A percentile compares a stretch with the other conserved stretches of the same genome.
These are phyloP conservation scores for Ammodytes dubius DNA, from an alignment of 2,113 vertebrate species.

Conservation along the genomic window DNA sequence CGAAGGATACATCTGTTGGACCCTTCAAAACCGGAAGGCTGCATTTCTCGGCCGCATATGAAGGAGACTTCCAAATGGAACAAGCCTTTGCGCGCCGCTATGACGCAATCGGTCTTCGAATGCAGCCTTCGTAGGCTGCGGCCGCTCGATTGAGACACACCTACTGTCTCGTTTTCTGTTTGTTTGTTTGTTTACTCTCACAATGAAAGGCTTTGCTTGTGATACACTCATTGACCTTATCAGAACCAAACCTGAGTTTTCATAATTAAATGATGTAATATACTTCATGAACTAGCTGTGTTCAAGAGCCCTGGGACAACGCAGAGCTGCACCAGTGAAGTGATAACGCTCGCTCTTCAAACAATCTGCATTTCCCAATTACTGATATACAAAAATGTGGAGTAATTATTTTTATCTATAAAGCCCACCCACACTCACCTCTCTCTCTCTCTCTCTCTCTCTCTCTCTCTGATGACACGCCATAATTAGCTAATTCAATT, in stretches of 20 bases:
- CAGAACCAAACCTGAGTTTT: background rate
- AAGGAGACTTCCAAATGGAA: no score
- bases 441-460: background rate
- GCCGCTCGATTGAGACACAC: no score
- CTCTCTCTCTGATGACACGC: background rate
- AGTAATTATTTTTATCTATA: background rate
- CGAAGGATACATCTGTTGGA: no score
- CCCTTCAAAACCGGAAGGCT: no score
- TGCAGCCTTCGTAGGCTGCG: no score
- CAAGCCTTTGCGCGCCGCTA: no score
- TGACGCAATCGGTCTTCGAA: no score
- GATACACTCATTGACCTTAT: background rate
- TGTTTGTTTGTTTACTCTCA: background rate
- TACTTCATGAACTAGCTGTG: background rate
- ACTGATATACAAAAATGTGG: background rate
- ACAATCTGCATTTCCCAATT: constrained; percentile 12
- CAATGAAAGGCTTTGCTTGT: background rate
- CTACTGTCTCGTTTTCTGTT: background rate
- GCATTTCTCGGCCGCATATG: no score
- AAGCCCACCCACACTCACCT: background rate
- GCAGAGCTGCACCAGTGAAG: background rate
- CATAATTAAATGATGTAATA: background rate
- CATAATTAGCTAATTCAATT: constrained; percentile 46
- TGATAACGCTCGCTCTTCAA: constrained; percentile 12
- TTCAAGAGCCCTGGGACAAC: constrained; percentile 9